phyloP scores from a whole-genome alignment of 2,113 vertebrate genomes.

The Cyanoliseus patagonus region DNA sequence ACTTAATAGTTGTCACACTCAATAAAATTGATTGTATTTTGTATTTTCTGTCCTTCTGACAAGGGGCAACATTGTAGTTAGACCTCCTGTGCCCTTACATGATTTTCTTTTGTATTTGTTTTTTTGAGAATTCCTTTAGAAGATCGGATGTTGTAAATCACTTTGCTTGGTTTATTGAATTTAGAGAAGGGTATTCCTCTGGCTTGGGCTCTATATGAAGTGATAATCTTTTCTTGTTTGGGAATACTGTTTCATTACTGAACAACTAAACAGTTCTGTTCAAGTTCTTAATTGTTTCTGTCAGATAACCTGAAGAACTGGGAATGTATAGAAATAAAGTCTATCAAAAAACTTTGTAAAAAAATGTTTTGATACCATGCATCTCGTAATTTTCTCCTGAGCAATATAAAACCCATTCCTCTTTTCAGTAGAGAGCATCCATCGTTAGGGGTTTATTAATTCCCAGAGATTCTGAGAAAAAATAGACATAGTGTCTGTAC shows the following conservation, averaged over 20 bases:
- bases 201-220: neutral
- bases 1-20: neutral
- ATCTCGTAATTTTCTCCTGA: neutral
- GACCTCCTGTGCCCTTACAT: neutral
- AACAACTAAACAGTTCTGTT: neutral
- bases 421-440: neutral
- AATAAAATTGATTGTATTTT: neutral
- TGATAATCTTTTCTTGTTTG: neutral
- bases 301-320: neutral
- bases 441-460: neutral
- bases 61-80: neutral
- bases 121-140: neutral
- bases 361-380: neutral
- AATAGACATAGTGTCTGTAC: neutral
- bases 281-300: neutral
- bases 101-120: neutral
- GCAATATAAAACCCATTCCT: neutral
- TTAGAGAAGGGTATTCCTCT: neutral
- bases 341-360: neutral
- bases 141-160: neutral
- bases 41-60: neutral
- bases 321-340: neutral
- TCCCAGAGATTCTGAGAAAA: neutral
- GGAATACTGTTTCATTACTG: neutral
- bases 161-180: constrained; percentile 18